These are phyloP conservation scores for Elysia chlorotica DNA, from an alignment of 1,140 invertebrate species.

Conservation along the genomic window DNA sequence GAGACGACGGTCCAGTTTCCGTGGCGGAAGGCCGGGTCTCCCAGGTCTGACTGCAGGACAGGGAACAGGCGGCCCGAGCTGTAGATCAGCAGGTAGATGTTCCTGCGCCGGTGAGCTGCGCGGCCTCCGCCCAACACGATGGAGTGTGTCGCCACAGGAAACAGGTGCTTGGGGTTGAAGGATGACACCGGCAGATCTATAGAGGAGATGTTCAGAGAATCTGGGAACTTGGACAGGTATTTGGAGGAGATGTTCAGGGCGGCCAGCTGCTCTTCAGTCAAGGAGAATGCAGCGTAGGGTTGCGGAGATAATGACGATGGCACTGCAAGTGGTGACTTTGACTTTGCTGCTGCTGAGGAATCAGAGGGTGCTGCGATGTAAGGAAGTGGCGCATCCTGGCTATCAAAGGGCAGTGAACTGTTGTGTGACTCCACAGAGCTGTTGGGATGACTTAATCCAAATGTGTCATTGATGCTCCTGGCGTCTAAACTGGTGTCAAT, in stretches of 20 bases:
- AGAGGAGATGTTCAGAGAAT: constrained; percentile 1
- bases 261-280: not conserved
- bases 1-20: constrained; percentile 41
- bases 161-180: not conserved
- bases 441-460: too few species aligned
- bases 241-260: constrained; percentile 10
- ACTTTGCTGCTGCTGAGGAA: not conserved
- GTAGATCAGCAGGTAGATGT: constrained; percentile 52
- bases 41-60: constrained; percentile 23
- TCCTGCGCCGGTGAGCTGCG: not conserved
- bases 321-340: too few species aligned
- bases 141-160: not conserved
- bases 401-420: too few species aligned
- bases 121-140: too few species aligned
- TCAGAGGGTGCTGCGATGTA: not conserved
- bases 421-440: too few species aligned
- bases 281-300: not conserved
- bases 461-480: too few species aligned
- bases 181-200: not conserved
- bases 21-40: constrained; percentile 35
- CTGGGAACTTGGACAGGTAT: constrained; percentile 6
- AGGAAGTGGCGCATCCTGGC: too few species aligned
- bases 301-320: too few species aligned
- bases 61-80: constrained; percentile 54
- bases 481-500: too few species aligned